phyloP scores from a whole-genome alignment of 2,797 vertebrate species.

The Natrix natrix region DNA sequence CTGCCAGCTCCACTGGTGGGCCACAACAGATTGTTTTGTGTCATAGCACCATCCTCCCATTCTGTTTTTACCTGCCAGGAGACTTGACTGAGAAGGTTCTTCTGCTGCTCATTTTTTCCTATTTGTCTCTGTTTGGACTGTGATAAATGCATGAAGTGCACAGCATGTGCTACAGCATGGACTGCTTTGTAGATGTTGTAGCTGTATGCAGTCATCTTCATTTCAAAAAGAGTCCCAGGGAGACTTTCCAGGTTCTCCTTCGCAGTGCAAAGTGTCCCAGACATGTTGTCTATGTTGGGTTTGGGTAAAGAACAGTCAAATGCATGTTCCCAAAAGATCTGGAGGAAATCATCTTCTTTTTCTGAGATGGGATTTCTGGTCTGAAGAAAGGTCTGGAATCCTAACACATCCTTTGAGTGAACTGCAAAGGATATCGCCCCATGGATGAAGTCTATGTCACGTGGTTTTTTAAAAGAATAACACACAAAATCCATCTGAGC shows the following conservation, averaged over 20 bases:
- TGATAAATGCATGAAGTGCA: neutral
- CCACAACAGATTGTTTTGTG: neutral
- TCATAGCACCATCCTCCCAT: neutral
- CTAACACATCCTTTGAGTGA: neutral
- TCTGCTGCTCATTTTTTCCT: neutral
- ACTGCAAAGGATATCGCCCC: slow-evolving; percentile 4
- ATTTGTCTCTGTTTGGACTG: neutral
- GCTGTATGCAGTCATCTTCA: slow-evolving; percentile 4
- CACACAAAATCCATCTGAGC: slow-evolving; percentile 1
- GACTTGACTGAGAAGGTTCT: neutral
- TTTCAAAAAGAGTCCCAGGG: slow-evolving; percentile 4
- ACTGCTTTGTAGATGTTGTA: slow-evolving; percentile 10
- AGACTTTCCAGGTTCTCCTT: neutral
- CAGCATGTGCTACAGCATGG: neutral
- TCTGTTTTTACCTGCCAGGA: neutral
- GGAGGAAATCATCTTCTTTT: neutral
- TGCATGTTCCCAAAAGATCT: neutral
- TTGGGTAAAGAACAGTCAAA: neutral
- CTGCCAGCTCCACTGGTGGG: no score
- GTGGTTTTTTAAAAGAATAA: neutral
- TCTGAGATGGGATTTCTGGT: neutral
- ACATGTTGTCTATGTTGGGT: rapidly evolving
- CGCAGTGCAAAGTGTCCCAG: neutral
- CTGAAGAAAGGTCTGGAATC: neutral
- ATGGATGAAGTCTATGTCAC: neutral